Evolutionary conservation across 2,888 invertebrate species (phyloP).

Genomic region (Noctua janthina): DNA sequence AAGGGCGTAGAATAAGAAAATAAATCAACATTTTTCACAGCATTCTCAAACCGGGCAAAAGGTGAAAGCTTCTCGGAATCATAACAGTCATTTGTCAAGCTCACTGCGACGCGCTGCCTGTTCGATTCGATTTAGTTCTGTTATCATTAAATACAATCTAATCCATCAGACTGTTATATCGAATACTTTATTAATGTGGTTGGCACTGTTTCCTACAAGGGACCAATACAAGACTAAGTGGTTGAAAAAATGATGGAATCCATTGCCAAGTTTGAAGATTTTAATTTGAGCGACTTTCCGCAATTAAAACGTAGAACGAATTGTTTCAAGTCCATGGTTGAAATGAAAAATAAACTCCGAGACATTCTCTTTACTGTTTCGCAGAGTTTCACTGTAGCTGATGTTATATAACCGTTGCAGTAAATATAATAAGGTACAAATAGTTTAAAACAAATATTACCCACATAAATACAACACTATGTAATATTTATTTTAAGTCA

Average conservation of each 20-base stretch:
- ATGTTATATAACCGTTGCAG: constrained; percentile 13
- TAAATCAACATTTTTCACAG: constrained; percentile 45
- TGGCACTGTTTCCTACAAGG: constrained; percentile 4
- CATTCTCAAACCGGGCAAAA: constrained; percentile 35
- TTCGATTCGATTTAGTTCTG: not conserved
- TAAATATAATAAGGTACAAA: constrained; percentile 14
- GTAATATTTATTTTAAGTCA: constrained; percentile 41
- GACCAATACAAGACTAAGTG: constrained; percentile 7
- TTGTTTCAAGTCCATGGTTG: constrained; percentile 33
- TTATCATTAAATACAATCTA: not conserved
- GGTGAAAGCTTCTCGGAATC: constrained; percentile 46
- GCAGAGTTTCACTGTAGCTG: not conserved
- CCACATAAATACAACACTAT: constrained; percentile 1
- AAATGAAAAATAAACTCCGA: constrained; percentile 13
- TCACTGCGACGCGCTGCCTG: constrained; percentile 2
- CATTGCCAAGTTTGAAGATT: constrained; percentile 26
- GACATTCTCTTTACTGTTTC: constrained; percentile 17
- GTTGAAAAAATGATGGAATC: constrained; percentile 27
- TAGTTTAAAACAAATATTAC: constrained; percentile 24
- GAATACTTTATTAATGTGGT: constrained; percentile 1
- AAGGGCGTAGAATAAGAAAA: constrained; percentile 49
- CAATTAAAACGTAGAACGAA: constrained; percentile 25
- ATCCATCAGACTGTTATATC: constrained; percentile 2
- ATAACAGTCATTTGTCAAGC: constrained; percentile 26
- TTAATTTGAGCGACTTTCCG: not conserved